Conservation (phyloP, 2,888 invertebrate species). For the Rosalia funebris region DNA sequence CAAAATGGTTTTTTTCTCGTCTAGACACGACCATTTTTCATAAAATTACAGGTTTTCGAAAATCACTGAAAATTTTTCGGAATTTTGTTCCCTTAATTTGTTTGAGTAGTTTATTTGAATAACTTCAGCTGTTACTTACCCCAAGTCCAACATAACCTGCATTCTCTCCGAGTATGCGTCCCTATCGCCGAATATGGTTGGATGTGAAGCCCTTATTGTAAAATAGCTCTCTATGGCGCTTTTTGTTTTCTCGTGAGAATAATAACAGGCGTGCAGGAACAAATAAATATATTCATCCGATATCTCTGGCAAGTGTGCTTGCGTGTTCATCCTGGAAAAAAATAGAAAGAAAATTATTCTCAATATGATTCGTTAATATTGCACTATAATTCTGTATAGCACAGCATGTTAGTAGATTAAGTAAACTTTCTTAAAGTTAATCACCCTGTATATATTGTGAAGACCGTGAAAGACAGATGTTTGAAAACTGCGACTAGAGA, state of each 20-base stretch:
- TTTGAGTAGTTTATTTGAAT: too few relatives aligned
- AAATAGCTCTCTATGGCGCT: slow-evolving; percentile 66
- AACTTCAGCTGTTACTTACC: slow-evolving; percentile 64
- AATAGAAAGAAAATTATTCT: background rate
- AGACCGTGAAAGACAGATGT: too few relatives aligned
- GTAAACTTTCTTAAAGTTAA: too few relatives aligned
- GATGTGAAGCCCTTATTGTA: slow-evolving; percentile 69
- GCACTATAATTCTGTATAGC: background rate
- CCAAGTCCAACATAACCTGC: slow-evolving; percentile 68
- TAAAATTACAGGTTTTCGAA: too few relatives aligned
- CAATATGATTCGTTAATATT: background rate
- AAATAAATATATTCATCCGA: slow-evolving; percentile 73
- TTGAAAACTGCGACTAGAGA: too few relatives aligned
- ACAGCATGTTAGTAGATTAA: too few relatives aligned
- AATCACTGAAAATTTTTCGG: too few relatives aligned
- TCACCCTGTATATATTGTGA: too few relatives aligned
- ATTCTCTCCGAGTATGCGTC: slow-evolving; percentile 67
- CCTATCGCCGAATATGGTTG: slow-evolving; percentile 70
- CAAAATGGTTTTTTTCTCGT: too few relatives aligned
- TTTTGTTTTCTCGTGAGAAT: slow-evolving; percentile 64
- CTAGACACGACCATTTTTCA: too few relatives aligned
- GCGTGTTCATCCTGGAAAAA: slow-evolving; percentile 69
- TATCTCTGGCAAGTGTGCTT: slow-evolving; percentile 70
- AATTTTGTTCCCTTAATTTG: too few relatives aligned
- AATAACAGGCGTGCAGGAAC: slow-evolving; percentile 72